Percentiles rank a stretch among this genome's conserved stretches.
These are phyloP conservation scores for Amorpha juglandis DNA, from an alignment of 2,888 invertebrate species.

Conservation along the genomic window DNA sequence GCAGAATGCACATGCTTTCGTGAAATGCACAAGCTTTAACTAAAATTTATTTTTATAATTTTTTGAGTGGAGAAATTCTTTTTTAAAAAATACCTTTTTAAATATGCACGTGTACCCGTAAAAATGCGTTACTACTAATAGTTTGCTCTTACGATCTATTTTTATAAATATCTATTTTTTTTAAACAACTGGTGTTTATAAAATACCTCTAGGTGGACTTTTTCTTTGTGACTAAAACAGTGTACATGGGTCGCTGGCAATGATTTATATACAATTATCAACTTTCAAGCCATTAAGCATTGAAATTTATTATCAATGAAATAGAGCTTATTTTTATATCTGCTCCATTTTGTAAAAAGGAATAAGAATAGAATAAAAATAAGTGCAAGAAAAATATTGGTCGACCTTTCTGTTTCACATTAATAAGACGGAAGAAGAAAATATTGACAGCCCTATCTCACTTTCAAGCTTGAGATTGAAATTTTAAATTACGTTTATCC, in stretches of 20 bases:
- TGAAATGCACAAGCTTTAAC: neutral
- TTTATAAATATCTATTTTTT: constrained; percentile 48
- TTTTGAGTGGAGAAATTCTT: neutral
- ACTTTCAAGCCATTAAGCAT: constrained; percentile 56
- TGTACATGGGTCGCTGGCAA: constrained; percentile 39
- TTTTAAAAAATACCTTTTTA: neutral
- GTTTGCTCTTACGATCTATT: constrained; percentile 53
- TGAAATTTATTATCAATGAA: constrained; percentile 44
- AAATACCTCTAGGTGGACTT: constrained; percentile 49
- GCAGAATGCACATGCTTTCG: too few species aligned
- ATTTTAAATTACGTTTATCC: constrained; percentile 48
- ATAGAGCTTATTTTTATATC: neutral
- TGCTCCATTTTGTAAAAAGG: neutral
- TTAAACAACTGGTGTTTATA: constrained; percentile 36
- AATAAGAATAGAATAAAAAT: constrained; percentile 14
- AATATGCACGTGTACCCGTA: constrained; percentile 44
- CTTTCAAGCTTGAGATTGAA: constrained; percentile 31
- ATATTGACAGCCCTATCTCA: constrained; percentile 28
- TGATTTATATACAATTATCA: constrained; percentile 42
- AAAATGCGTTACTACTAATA: constrained; percentile 48
- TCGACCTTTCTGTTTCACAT: constrained; percentile 35
- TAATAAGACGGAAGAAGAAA: constrained; percentile 14
- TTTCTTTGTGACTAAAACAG: constrained; percentile 37
- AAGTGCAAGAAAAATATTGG: constrained; percentile 41
- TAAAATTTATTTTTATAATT: neutral